Conservation (phyloP, 1,140 invertebrate species). For the Ruditapes philippinarum region DNA sequence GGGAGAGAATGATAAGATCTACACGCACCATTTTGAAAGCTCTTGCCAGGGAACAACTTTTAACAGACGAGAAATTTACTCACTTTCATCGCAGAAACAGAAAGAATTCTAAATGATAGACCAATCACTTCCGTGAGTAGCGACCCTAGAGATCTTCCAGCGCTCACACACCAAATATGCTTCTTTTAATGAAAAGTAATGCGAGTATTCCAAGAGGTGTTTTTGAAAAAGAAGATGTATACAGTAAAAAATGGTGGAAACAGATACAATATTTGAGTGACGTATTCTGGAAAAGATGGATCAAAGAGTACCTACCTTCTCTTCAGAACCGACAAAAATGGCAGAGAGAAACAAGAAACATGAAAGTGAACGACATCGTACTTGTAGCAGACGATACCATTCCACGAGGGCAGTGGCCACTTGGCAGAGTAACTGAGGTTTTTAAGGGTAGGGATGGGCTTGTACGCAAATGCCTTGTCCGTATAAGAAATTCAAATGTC, state of each 20-base stretch:
- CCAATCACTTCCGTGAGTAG: conserved; percentile 25
- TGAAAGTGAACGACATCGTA: neutral
- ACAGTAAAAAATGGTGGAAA: conserved; percentile 60
- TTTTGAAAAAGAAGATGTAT: conserved; percentile 53
- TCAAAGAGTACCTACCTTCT: neutral
- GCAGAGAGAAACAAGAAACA: neutral
- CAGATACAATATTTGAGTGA: conserved; percentile 60
- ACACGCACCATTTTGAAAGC: neutral
- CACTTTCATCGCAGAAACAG: conserved; percentile 56
- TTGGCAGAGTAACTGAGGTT: neutral
- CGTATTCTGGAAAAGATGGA: conserved; percentile 34
- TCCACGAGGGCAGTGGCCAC: conserved; percentile 54
- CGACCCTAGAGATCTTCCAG: neutral
- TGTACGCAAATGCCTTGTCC: neutral
- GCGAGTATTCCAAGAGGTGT: conserved; percentile 31
- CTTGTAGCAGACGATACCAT: neutral
- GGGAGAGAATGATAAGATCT: conserved; percentile 64
- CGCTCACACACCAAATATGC: neutral
- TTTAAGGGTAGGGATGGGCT: neutral
- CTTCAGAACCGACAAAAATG: neutral
- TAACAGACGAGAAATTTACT: conserved; percentile 28
- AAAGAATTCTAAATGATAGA: conserved; percentile 63
- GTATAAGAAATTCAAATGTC: neutral
- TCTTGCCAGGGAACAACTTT: conserved; percentile 8
- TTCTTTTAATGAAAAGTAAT: conserved; percentile 47